A percentile compares a stretch with the other conserved stretches of the same genome.
Evolutionary conservation across 2,797 vertebrate genomes (phyloP).

Genomic region (Gobio occitaniae): DNA sequence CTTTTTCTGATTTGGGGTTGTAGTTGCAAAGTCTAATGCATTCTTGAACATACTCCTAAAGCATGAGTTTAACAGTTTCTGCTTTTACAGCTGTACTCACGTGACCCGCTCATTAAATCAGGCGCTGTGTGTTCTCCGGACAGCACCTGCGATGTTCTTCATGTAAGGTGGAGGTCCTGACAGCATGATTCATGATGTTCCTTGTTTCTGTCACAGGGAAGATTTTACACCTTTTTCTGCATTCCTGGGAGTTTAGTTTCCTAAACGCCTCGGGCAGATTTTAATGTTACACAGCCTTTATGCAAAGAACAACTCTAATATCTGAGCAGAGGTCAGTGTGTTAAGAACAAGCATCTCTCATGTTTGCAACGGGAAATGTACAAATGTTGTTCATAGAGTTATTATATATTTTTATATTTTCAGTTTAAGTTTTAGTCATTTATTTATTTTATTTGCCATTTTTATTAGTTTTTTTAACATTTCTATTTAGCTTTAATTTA

Average conservation of each 20-base stretch:
- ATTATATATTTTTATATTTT: not conserved
- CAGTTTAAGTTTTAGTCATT: not conserved
- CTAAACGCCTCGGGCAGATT: not conserved
- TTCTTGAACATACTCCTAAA: not conserved
- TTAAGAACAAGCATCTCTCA: not conserved
- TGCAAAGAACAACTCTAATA: not conserved
- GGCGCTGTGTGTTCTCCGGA: not conserved
- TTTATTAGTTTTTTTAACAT: not conserved
- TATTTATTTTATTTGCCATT: not conserved
- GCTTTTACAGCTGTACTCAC: not conserved
- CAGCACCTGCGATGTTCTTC: not conserved
- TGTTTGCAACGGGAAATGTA: not conserved
- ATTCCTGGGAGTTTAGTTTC: not conserved
- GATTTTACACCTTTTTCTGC: not conserved
- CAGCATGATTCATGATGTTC: conserved; percentile 19
- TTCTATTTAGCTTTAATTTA: not conserved
- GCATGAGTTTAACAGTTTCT: not conserved
- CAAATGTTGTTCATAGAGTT: not conserved
- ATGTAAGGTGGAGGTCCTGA: not conserved
- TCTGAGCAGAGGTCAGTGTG: not conserved
- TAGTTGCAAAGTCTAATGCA: not conserved
- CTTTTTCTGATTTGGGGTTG: no score
- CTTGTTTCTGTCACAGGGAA: not conserved
- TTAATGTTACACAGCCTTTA: not conserved
- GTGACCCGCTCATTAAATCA: not conserved